Conservation (phyloP, 2,888 invertebrate species). For the Hirtodrosophila alboralis region DNA sequence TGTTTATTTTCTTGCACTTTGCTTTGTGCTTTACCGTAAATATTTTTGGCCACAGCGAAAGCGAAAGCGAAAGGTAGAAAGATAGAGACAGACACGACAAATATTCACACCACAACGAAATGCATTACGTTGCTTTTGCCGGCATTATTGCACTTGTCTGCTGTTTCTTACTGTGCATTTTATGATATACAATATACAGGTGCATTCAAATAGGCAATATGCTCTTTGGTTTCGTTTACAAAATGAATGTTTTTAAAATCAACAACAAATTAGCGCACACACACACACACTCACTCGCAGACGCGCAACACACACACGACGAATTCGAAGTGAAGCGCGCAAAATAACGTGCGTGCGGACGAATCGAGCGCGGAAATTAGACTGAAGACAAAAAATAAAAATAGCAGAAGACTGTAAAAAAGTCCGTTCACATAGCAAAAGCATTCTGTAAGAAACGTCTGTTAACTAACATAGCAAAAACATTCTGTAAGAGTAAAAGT, state of each 20-base stretch:
- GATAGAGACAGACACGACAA: constrained; percentile 26
- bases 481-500: too few species aligned
- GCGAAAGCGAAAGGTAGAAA: constrained; percentile 14
- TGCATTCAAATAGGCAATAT: constrained; percentile 35
- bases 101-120: constrained; percentile 29
- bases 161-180: constrained; percentile 54
- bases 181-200: constrained; percentile 43
- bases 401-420: too few species aligned
- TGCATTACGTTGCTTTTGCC: constrained; percentile 58
- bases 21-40: constrained; percentile 49
- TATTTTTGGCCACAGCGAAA: constrained; percentile 33
- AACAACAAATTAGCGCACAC: constrained; percentile 43
- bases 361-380: constrained; percentile 40
- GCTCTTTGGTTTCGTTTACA: constrained; percentile 56
- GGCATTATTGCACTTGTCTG: constrained; percentile 51
- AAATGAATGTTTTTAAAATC: constrained; percentile 38
- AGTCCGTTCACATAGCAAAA: too few species aligned
- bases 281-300: constrained; percentile 24
- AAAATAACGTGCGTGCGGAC: constrained; percentile 27
- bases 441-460: too few species aligned
- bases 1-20: constrained; percentile 45
- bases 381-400: constrained; percentile 18
- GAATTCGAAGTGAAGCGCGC: constrained; percentile 42
- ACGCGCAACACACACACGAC: constrained; percentile 45
- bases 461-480: too few species aligned